Percentiles rank a stretch among this genome's conserved stretches.
Evolutionary conservation across 2,888 invertebrate species (phyloP).

Genomic region (Heliconius hortense): DNA sequence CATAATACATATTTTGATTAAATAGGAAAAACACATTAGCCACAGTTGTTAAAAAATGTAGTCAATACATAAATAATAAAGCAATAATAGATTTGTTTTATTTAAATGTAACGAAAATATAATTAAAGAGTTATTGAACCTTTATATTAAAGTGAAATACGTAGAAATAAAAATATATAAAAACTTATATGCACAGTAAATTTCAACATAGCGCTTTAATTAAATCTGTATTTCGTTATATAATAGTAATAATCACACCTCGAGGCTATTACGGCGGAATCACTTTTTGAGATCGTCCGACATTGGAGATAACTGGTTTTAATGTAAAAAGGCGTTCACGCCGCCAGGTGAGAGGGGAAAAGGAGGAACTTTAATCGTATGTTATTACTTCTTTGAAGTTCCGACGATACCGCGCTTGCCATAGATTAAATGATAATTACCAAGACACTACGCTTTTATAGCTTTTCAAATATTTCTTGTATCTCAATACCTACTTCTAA

Average conservation of each 20-base stretch:
- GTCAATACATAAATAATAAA: not conserved
- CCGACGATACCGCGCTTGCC: conserved; percentile 56
- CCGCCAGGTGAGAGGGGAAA: conserved; percentile 65
- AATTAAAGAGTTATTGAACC: not conserved
- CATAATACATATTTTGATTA: not conserved
- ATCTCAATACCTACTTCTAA: conserved; percentile 1
- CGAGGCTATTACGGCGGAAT: conserved; percentile 71
- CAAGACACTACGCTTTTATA: conserved; percentile 28
- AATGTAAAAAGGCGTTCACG: conserved; percentile 67
- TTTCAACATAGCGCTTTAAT: conserved; percentile 46
- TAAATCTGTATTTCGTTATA: conserved; percentile 60
- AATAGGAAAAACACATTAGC: not conserved
- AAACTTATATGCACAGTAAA: conserved; percentile 6
- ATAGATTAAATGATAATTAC: conserved; percentile 49
- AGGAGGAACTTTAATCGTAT: conserved; percentile 66
- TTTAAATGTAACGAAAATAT: not conserved
- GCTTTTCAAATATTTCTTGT: conserved; percentile 16
- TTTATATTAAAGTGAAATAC: not conserved
- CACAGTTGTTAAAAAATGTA: not conserved
- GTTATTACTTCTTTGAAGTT: conserved; percentile 75
- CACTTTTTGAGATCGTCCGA: conserved; percentile 68
- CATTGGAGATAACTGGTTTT: conserved; percentile 71
- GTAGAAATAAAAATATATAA: not conserved
- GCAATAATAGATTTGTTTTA: not conserved
- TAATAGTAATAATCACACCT: conserved; percentile 74